Base-by-base conservation (phyloP, 2,888 invertebrate species). In the Acanthosepion pharaonis region DNA sequence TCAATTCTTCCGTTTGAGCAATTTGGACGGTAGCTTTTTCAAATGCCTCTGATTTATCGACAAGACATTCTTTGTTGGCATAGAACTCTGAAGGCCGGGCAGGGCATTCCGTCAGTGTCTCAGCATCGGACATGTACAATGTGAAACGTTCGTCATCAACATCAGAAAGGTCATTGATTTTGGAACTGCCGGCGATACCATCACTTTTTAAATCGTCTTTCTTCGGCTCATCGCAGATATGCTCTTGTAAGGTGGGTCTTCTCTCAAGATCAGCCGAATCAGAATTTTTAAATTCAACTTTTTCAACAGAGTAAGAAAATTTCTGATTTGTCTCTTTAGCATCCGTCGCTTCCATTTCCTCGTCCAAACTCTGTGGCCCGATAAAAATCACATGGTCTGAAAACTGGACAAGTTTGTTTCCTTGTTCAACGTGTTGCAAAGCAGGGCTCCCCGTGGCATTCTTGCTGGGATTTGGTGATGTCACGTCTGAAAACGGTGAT, bases 81-180 rank as follows among this genome's bases (percentile, higher is more conserved):
- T 78, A 15, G 11, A 59, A 20, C 59, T 78, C 3, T 78, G 9
- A 5, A 33, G n/a, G n/a, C 8, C 18, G 11, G 15, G 78, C 15
- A 11, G 11, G 0, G 15, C n/a, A 33, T 5, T 78, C n/a, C 2
- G n/a, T 78, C n/a, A 11, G 11, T 4, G 11, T 33, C 33, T 9
- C 15, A 33, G 2, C 11, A 9, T n/a, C n/a, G 5, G n/a, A 55
- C 1, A 0, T 18, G 0, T 11, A n/a, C n/a, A 78, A 9, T 5
- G 11, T 33, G 5, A n/a, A n/a, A n/a, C n/a, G n/a, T 15, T n/a
- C 33, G 5, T n/a, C 15, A 8, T n/a, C n/a, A 33, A 78, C n/a
- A 33, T 78, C 78, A 1, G 9, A n/a, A 15, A n/a, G 5, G 28
- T 0, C 9, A 3, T n/a, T n/a, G 8, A 28, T n/a, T 18, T n/a